Conservation (phyloP, 2,888 invertebrate genomes). For the Leptopilina myrica region DNA sequence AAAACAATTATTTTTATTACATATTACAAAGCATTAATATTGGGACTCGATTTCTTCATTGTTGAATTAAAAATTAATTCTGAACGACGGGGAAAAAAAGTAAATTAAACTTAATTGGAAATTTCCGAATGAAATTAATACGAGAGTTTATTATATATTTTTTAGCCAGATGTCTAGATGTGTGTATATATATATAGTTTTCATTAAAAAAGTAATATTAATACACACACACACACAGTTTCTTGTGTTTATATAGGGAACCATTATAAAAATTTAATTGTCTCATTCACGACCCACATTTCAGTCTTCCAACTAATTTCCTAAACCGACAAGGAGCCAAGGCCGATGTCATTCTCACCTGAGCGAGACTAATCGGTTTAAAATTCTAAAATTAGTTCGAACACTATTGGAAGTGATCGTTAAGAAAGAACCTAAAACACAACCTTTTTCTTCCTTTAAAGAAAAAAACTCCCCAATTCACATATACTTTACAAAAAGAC, state of each 20-base stretch:
- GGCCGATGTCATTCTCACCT: slow-evolving; percentile 52
- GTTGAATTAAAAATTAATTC: too few species aligned
- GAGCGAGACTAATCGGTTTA: slow-evolving; percentile 63
- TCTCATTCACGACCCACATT: slow-evolving; percentile 29
- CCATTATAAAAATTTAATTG: slow-evolving; percentile 38
- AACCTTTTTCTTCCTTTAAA: neutral
- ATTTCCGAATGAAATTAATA: slow-evolving; percentile 8
- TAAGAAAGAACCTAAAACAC: neutral
- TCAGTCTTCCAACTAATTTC: slow-evolving; percentile 21
- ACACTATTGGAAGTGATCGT: slow-evolving; percentile 50
- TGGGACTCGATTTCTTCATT: too few species aligned
- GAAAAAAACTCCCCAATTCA: too few species aligned
- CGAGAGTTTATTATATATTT: neutral
- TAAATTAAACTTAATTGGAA: neutral
- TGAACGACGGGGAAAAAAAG: neutral
- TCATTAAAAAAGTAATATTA: neutral
- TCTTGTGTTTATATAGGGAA: slow-evolving; percentile 4
- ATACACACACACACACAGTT: neutral
- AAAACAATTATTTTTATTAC: too few species aligned
- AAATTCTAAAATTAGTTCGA: slow-evolving; percentile 62
- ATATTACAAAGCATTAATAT: too few species aligned
- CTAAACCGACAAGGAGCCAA: slow-evolving; percentile 39
- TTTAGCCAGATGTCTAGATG: slow-evolving; percentile 3
- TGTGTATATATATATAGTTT: neutral
- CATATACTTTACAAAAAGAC: too few species aligned